Conservation (phyloP, 2,888 invertebrate species). For the Conus canariensis region DNA sequence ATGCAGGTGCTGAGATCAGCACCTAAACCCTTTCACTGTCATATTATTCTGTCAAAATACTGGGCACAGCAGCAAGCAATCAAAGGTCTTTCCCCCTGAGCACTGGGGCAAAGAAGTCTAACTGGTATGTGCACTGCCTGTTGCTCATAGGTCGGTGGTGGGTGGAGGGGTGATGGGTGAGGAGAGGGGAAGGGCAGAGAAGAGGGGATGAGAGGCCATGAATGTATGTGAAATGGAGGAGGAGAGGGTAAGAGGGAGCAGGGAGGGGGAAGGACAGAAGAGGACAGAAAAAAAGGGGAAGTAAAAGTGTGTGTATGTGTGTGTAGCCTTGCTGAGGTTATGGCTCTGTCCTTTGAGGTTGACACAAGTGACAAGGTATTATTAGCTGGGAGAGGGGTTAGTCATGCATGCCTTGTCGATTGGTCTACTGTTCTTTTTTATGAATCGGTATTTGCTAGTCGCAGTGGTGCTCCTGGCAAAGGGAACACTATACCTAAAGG, state of each 20-base stretch:
- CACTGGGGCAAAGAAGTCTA: not conserved
- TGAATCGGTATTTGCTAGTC: not conserved
- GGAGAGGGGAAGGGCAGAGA: not conserved
- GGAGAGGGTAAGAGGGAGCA: not conserved
- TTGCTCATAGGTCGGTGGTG: not conserved
- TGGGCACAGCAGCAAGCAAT: not conserved
- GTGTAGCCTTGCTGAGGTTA: not conserved
- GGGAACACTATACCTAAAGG: too few relatives aligned
- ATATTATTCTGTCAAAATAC: slow-evolving; percentile 3
- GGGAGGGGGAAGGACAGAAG: not conserved
- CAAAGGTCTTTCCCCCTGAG: not conserved
- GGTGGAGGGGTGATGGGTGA: not conserved
- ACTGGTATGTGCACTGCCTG: not conserved
- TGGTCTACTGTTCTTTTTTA: not conserved
- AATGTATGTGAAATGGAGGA: not conserved
- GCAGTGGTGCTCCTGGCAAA: not conserved
- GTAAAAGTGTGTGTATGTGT: not conserved
- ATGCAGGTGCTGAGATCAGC: not conserved
- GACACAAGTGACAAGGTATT: slow-evolving; percentile 26
- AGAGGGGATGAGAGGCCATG: too few relatives aligned
- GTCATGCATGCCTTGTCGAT: slow-evolving; percentile 5
- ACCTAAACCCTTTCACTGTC: not conserved
- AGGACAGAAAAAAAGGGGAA: not conserved
- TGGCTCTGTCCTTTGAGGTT: not conserved
- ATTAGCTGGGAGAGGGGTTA: not conserved